Conservation (phyloP, 2,797 vertebrate species). For the Tapera naevia region DNA sequence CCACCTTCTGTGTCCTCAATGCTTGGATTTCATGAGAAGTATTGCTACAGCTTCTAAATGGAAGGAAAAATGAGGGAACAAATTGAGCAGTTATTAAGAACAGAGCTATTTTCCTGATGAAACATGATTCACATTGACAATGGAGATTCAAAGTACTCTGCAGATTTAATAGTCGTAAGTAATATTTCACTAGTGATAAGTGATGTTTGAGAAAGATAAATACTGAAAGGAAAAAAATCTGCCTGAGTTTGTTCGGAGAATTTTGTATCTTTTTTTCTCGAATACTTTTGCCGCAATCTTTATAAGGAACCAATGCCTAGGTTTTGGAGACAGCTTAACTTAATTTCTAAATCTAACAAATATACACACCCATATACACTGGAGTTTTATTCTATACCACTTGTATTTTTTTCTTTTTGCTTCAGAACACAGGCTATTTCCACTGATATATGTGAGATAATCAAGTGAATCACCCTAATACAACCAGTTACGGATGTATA, state of each 20-base stretch:
- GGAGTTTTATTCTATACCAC: background rate
- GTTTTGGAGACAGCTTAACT: background rate
- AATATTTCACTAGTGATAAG: conserved; percentile 45
- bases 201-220: conserved; percentile 10
- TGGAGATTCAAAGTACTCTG: conserved; percentile 21
- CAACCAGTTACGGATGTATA: background rate
- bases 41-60: background rate
- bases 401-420: background rate
- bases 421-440: background rate
- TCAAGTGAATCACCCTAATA: background rate
- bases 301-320: background rate
- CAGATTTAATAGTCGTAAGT: conserved; percentile 41
- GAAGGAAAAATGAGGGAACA: conserved; percentile 14
- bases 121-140: conserved; percentile 41
- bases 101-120: conserved; percentile 37
- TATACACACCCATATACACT: fast-evolving
- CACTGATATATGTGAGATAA: background rate
- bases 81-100: conserved; percentile 32
- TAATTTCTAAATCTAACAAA: background rate
- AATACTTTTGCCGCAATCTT: background rate
- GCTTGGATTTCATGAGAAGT: background rate
- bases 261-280: background rate
- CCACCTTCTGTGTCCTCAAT: background rate
- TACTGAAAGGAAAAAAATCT: background rate
- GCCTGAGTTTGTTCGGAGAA: background rate